phyloP scores from a whole-genome alignment of 1,140 invertebrate species.

The Steinernema feltiae region DNA sequence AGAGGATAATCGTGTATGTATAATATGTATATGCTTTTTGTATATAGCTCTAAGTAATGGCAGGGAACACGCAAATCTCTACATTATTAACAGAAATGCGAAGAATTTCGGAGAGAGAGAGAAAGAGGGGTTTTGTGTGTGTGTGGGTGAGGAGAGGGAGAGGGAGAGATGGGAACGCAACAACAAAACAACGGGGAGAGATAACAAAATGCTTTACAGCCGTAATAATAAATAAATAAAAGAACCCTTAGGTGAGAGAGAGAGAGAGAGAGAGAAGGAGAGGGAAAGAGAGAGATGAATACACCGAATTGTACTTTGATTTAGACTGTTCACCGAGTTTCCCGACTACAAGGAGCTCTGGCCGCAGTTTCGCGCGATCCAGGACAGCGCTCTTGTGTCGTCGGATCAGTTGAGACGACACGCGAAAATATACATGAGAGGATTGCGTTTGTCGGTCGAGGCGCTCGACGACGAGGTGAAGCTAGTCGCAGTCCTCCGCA shows the following conservation, averaged over 20 bases:
- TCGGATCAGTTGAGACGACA: conserved; percentile 41
- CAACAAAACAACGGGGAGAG: neutral
- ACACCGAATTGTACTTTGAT: neutral
- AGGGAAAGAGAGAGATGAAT: neutral
- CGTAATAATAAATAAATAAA: neutral
- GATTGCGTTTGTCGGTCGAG: conserved; percentile 40
- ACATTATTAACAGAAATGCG: neutral
- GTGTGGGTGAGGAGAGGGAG: neutral
- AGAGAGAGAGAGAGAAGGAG: neutral
- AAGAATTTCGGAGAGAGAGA: neutral
- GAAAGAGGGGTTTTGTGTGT: no score
- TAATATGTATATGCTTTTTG: no score
- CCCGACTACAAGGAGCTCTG: conserved; percentile 53
- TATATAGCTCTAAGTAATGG: no score
- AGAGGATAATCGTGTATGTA: neutral
- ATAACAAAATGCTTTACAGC: conserved; percentile 8
- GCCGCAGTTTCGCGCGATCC: conserved; percentile 44
- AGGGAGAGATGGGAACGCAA: neutral
- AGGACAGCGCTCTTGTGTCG: conserved; percentile 42
- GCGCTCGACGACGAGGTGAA: conserved; percentile 41
- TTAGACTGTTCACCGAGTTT: conserved; percentile 45
- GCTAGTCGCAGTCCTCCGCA: conserved; percentile 24
- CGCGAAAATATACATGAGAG: conserved; percentile 45
- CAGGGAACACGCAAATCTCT: neutral
- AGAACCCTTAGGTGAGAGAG: neutral